These are phyloP conservation scores for Neomorphus geoffroyi DNA, from an alignment of 2,797 vertebrate species.

Conservation along the genomic window DNA sequence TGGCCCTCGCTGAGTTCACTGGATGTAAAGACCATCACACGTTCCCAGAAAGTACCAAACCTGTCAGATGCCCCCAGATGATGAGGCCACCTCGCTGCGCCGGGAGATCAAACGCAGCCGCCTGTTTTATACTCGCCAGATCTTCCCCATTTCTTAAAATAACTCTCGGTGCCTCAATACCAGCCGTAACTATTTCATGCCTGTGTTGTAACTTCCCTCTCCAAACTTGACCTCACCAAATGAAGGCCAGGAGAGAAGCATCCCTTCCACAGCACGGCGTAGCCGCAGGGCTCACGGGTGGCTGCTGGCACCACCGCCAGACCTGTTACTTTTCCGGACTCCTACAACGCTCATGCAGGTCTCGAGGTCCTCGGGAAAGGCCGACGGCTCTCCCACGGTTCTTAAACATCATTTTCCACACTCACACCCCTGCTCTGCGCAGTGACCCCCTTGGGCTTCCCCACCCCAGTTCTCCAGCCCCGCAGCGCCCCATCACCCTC, in stretches of 20 bases:
- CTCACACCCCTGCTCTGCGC: too few relatives aligned
- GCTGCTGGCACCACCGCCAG: neutral
- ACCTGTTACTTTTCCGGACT: neutral
- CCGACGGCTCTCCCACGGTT: neutral
- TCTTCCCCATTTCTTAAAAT: slow-evolving; percentile 39
- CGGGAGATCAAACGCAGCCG: slow-evolving; percentile 15
- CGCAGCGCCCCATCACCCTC: neutral
- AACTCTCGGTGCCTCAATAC: neutral
- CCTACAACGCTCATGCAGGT: fast-evolving
- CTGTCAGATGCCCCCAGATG: neutral
- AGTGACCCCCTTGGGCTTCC: too few relatives aligned
- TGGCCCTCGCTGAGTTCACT: neutral
- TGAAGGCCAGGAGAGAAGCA: neutral
- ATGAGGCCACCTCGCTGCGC: neutral
- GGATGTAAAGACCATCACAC: neutral
- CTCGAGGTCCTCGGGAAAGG: too few relatives aligned
- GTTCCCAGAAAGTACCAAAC: neutral
- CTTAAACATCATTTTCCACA: neutral
- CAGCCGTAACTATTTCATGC: slow-evolving; percentile 29
- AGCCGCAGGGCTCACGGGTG: neutral
- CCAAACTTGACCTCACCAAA: neutral
- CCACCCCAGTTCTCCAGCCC: too few relatives aligned
- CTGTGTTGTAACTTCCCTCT: neutral
- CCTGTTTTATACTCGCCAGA: slow-evolving; percentile 2
- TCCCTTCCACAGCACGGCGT: neutral